Evolutionary conservation across 1,140 invertebrate species (phyloP), one percentile per base, ranked within the genome.

Genomic region (Neoseiulus cucumeris): DNA sequence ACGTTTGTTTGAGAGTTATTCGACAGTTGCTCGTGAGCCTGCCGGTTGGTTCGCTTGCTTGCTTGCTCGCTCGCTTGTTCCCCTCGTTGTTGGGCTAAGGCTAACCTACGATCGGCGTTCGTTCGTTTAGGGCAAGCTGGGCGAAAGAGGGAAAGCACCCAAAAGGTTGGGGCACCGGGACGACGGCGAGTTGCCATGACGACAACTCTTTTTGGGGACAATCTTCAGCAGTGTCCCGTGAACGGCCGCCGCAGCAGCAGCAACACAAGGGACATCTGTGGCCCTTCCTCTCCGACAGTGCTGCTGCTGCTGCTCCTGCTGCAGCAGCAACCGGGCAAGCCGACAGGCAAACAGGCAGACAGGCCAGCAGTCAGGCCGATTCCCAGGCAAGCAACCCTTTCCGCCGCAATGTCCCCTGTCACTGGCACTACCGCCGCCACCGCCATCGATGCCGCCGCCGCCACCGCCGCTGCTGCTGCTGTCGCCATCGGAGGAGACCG

Each of bases 161-260:
- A 39, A 39, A 9, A 39, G n/a, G 33, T 39, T 9, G 33, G 33
- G 33, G 33, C 33, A 39, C 33, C 33, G 51, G 51, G 33, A 25
- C 51, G 33, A 59, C 51, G n/a, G n/a, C n/a, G 51, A 33, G 51
- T 59, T 59, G 51, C 51, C 51, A 59, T 59, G 51, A 59, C 51
- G 33, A 59, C 51, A 59, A 59, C 51, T 59, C 51, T 59, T 59
- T 59, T 59, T 59, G 51, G 51, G 51, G 22, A 59, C 51, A 59
- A 59, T 59, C 51, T 59, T 33, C 51, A 59, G 51, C 51, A 59
- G 51, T 25, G 18, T 22, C 18, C 28, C 18, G 45, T 28, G 17
- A 59, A 25, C 51, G 22, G 51, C 51, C 2, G 51, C 51, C 14
- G 14, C 51, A 59, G 14, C 51, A 17, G 51, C 51, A 59, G 22